Evolutionary conservation across 2,888 invertebrate species (phyloP).

Genomic region (Chaitophorus viminalis): DNA sequence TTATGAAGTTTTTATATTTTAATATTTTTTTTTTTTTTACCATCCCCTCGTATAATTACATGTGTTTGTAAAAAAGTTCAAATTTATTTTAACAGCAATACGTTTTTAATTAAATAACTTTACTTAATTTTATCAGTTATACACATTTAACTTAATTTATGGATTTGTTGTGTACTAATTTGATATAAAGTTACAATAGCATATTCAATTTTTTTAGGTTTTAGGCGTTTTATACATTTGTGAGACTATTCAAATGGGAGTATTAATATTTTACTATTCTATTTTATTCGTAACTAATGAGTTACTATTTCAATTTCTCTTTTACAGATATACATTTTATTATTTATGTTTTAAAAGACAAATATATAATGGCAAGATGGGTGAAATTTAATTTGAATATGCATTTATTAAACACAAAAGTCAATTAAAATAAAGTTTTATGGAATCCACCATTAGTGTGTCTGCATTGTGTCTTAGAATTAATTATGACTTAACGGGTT

Average conservation of each 20-base stretch:
- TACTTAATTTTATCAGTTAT: too few species aligned
- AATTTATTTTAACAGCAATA: not conserved
- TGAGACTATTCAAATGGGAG: too few species aligned
- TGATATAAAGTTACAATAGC: too few species aligned
- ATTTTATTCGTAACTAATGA: too few species aligned
- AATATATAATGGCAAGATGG: not conserved
- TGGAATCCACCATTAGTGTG: not conserved
- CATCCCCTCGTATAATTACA: too few species aligned
- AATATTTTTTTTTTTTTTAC: not conserved
- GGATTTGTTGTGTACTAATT: too few species aligned
- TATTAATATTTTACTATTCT: too few species aligned
- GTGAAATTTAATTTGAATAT: conserved; percentile 3
- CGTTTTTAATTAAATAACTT: not conserved
- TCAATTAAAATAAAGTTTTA: not conserved
- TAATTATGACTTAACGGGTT: conserved; percentile 28
- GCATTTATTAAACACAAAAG: not conserved
- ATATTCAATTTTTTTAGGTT: too few species aligned
- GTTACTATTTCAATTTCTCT: not conserved
- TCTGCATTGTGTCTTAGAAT: conserved; percentile 4
- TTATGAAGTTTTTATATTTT: not conserved
- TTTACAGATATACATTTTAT: not conserved
- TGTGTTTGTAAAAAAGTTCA: not conserved
- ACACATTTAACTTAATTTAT: too few species aligned
- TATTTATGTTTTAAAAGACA: not conserved
- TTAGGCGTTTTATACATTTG: too few species aligned